phyloP scores from a whole-genome alignment of 2,113 vertebrate species.

The Epinephelus cyanopodus region DNA sequence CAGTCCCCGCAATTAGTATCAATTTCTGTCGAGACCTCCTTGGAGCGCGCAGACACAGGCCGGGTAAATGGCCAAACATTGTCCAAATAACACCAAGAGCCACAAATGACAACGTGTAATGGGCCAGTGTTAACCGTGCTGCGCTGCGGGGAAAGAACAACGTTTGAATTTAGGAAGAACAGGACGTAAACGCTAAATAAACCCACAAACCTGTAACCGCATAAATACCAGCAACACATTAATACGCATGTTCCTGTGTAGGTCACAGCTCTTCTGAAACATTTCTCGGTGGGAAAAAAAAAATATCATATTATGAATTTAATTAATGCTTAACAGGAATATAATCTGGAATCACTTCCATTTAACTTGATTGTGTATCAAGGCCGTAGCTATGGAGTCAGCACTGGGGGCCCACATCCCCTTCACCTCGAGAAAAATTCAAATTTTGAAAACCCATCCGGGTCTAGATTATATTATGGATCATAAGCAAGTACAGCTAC shows the following conservation, averaged over 20 bases:
- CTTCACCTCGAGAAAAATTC: too few species aligned
- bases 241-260: background rate
- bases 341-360: background rate
- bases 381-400: too few species aligned
- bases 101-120: constrained; percentile 79
- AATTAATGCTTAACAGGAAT: background rate
- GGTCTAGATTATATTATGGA: too few species aligned
- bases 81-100: constrained; percentile 78
- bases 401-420: too few species aligned
- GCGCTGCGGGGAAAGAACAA: constrained; percentile 69
- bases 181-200: background rate
- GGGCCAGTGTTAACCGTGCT: constrained; percentile 67
- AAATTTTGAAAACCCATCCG: too few species aligned
- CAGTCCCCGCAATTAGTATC: constrained; percentile 99
- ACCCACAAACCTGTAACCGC: background rate
- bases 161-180: constrained; percentile 43
- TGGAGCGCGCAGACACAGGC: constrained; percentile 91
- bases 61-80: constrained; percentile 85
- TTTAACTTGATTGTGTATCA: too few species aligned
- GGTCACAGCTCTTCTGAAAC: background rate
- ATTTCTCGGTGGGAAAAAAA: background rate
- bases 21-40: constrained; percentile 94
- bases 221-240: background rate
- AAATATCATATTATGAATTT: background rate
- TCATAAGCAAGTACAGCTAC: too few species aligned